phyloP scores from a whole-genome alignment of 2,797 vertebrate species.

The Pseudochromis fuscus region DNA sequence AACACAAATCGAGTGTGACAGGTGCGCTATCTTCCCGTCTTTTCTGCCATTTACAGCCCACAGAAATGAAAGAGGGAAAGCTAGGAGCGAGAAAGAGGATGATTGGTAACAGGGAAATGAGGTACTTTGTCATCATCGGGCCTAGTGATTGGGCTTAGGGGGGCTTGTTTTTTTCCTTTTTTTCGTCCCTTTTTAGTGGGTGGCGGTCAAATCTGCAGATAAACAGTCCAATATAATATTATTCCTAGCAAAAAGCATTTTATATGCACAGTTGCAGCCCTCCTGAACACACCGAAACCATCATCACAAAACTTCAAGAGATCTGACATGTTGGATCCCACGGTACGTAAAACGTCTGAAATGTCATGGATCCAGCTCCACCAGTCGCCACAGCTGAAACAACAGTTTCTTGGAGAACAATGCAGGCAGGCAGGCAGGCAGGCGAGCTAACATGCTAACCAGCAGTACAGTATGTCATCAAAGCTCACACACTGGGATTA shows the following conservation, averaged over 20 bases:
- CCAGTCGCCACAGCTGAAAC: conserved; percentile 42
- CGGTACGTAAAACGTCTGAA: conserved; percentile 28
- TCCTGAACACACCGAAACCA: background rate
- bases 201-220: conserved; percentile 65
- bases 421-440: conserved; percentile 31
- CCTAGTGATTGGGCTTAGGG: conserved; percentile 71
- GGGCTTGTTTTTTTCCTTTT: conserved; percentile 35
- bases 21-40: conserved; percentile 88
- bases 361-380: conserved; percentile 26
- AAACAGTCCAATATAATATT: conserved; percentile 56
- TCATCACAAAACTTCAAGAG: conserved; percentile 9
- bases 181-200: conserved; percentile 26
- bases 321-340: conserved; percentile 44
- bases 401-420: conserved; percentile 44
- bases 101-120: conserved; percentile 81
- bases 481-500: conserved; percentile 74
- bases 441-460: conserved; percentile 55
- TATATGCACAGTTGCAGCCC: conserved; percentile 8
- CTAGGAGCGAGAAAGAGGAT: conserved; percentile 73
- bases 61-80: conserved; percentile 78
- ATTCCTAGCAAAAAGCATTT: conserved; percentile 43
- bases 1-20: conserved; percentile 88
- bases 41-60: conserved; percentile 87
- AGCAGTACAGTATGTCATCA: conserved; percentile 53
- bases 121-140: conserved; percentile 79